A percentile compares a stretch with the other conserved stretches of the same genome.
phyloP scores from a whole-genome alignment of 2,888 invertebrate species.

The Leucania comma region DNA sequence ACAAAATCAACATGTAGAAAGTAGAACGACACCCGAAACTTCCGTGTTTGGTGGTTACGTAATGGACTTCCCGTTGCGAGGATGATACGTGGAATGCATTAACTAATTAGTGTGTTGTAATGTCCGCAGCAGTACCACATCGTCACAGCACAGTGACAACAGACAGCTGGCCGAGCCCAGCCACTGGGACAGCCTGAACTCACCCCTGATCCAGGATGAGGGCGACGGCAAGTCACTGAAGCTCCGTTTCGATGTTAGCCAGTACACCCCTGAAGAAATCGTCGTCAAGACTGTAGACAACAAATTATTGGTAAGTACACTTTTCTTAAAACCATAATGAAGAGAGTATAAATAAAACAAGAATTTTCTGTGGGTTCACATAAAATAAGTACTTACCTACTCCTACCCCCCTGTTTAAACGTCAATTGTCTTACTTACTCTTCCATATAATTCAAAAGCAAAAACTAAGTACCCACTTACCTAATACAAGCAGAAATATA shows the following conservation, averaged over 20 bases:
- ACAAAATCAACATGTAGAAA: constrained; percentile 31
- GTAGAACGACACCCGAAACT: constrained; percentile 33
- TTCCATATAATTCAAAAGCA: constrained; percentile 15
- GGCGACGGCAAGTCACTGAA: constrained; percentile 98
- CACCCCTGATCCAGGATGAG: constrained; percentile 98
- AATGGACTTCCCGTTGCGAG: constrained; percentile 34
- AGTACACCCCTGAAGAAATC: constrained; percentile 99
- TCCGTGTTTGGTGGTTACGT: constrained; percentile 54
- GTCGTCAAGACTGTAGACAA: constrained; percentile 99
- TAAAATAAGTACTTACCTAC: no score
- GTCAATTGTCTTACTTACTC: constrained; percentile 16
- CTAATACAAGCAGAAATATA: constrained; percentile 28
- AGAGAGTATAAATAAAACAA: background rate
- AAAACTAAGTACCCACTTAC: constrained; percentile 20
- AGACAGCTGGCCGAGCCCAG: constrained; percentile 91
- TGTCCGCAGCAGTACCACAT: constrained; percentile 92
- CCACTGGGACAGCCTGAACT: constrained; percentile 97
- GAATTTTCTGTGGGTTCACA: background rate
- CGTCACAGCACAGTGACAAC: constrained; percentile 92
- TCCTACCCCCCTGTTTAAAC: background rate
- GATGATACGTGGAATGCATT: constrained; percentile 33
- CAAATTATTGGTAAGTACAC: constrained; percentile 95
- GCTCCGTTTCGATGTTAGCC: constrained; percentile 98
- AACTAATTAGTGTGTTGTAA: constrained; percentile 53
- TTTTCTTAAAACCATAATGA: background rate